phyloP scores from a whole-genome alignment of 1,140 invertebrate species.

The Hyphantria cunea region DNA sequence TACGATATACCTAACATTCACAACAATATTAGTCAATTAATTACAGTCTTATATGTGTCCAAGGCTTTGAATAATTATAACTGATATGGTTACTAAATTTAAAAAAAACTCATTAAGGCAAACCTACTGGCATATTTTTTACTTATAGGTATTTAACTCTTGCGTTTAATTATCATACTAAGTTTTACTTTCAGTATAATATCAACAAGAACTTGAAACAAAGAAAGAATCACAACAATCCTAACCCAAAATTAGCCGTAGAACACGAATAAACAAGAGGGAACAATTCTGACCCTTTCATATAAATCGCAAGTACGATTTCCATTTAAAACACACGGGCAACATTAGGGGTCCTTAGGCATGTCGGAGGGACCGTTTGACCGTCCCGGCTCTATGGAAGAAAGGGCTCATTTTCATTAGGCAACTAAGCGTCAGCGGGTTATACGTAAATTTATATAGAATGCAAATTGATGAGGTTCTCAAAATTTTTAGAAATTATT shows the following conservation, averaged over 20 bases:
- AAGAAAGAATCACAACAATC: slow-evolving; percentile 22
- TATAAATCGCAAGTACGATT: slow-evolving; percentile 76
- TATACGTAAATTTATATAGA: slow-evolving; percentile 62
- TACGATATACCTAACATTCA: too few species aligned
- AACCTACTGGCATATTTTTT: too few species aligned
- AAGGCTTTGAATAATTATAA: too few species aligned
- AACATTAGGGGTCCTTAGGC: slow-evolving; percentile 57
- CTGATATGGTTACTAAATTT: too few species aligned
- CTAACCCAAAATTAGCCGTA: slow-evolving; percentile 51
- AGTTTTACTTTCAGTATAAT: too few species aligned
- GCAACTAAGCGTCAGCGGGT: slow-evolving; percentile 59
- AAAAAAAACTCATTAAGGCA: too few species aligned
- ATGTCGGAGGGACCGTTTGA: slow-evolving; percentile 64
- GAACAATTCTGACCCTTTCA: slow-evolving; percentile 64
- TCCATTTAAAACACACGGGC: slow-evolving; percentile 67
- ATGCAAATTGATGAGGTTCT: slow-evolving; percentile 44
- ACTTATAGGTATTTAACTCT: too few species aligned
- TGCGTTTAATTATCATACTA: too few species aligned
- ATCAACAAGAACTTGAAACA: background rate
- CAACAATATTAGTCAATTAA: too few species aligned
- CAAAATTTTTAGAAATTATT: slow-evolving; percentile 39
- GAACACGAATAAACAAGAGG: slow-evolving; percentile 51
- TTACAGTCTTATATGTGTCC: too few species aligned
- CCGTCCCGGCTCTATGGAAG: slow-evolving; percentile 54
- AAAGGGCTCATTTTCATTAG: slow-evolving; percentile 80